Evolutionary conservation across 1,140 invertebrate species (phyloP).

Genomic region (Matsumurasca onukii): DNA sequence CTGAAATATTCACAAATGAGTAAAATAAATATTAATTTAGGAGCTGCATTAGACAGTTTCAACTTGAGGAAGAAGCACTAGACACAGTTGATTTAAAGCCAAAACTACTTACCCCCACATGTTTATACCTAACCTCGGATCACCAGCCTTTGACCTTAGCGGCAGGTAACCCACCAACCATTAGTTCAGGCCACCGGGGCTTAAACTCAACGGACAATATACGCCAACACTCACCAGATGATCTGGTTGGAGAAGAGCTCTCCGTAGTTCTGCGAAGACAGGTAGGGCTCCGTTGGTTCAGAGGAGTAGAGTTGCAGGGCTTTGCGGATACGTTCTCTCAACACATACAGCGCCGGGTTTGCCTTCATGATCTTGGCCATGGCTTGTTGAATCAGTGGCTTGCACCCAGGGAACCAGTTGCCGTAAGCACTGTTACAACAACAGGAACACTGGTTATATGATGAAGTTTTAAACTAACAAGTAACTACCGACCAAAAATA

Average conservation of each 20-base stretch:
- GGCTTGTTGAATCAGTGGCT: constrained; percentile 97
- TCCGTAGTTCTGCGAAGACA: constrained; percentile 99
- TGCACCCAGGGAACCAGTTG: constrained; percentile 99
- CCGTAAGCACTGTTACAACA: constrained; percentile 81
- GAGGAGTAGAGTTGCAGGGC: constrained; percentile 98
- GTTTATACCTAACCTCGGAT: no score
- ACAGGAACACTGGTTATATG: background rate
- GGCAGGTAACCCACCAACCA: no score
- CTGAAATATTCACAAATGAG: no score
- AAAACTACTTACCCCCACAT: no score
- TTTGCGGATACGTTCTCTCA: constrained; percentile 96
- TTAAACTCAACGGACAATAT: background rate
- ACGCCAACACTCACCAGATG: constrained; percentile 72
- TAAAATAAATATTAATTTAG: no score
- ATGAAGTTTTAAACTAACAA: background rate
- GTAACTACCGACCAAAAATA: no score
- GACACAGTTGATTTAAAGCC: no score
- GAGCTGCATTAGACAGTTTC: no score
- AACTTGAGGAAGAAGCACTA: no score
- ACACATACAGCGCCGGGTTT: constrained; percentile 97
- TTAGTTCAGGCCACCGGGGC: no score
- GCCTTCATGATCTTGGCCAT: constrained; percentile 99
- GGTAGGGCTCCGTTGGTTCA: constrained; percentile 98
- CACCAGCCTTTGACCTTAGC: no score
- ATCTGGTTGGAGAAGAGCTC: constrained; percentile 99